phyloP scores from a whole-genome alignment of 2,888 invertebrate species.

The Carcina quercana region DNA sequence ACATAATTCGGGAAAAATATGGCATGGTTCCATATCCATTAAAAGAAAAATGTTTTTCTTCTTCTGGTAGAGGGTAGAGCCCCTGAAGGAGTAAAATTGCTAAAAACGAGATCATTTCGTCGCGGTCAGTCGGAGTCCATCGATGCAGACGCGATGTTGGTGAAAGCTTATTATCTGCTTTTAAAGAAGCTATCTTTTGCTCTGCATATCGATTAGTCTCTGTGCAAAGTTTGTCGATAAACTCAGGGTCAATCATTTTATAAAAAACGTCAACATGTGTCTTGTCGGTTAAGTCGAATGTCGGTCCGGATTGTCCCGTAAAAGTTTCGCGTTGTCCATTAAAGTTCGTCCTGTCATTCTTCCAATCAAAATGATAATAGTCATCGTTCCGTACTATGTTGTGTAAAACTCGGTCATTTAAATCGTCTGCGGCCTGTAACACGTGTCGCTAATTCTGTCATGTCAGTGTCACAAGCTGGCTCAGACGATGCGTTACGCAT shows the following conservation, averaged over 20 bases:
- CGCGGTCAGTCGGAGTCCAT: conserved; percentile 14
- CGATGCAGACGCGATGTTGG: conserved; percentile 5
- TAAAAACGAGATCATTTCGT: conserved; percentile 18
- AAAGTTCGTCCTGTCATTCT: conserved; percentile 1
- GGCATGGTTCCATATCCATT: conserved; percentile 21
- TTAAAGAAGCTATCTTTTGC: conserved; percentile 9
- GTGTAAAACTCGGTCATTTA: conserved; percentile 1
- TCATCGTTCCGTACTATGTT: too few relatives aligned
- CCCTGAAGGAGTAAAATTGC: conserved; percentile 18
- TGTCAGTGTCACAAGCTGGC: conserved; percentile 4
- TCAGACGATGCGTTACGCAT: conserved; percentile 1
- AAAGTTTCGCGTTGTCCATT: conserved; percentile 5
- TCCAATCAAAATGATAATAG: conserved; percentile 8
- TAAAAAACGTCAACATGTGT: conserved; percentile 4
- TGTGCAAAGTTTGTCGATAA: conserved; percentile 7
- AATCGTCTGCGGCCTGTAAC: conserved; percentile 1
- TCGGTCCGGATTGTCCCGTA: conserved; percentile 3
- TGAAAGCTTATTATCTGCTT: conserved; percentile 8
- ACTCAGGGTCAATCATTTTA: conserved; percentile 7
- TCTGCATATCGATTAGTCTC: conserved; percentile 14
- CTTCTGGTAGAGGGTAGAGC: conserved; percentile 18
- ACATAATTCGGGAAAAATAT: conserved; percentile 18
- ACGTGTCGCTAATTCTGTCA: conserved; percentile 3
- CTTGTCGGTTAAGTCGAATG: neutral
- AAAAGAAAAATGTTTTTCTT: conserved; percentile 17